A percentile compares a stretch with the other conserved stretches of the same genome.
Conservation (phyloP, 2,113 vertebrate genomes). For the Bettongia penicillata region DNA sequence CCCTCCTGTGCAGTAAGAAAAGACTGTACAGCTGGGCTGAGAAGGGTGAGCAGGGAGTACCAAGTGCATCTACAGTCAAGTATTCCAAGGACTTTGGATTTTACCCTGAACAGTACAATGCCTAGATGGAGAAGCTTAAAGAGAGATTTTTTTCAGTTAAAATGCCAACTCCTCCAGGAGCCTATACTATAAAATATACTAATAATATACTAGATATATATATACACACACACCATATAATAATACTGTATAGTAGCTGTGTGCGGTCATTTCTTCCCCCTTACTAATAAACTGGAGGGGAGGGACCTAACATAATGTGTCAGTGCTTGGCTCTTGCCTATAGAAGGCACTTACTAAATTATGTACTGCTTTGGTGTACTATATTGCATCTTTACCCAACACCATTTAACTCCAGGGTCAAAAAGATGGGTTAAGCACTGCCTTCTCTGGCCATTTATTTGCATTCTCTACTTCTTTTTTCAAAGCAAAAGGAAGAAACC, state of each 20-base stretch:
- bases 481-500: slow-evolving; percentile 1
- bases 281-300: background rate
- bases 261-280: background rate
- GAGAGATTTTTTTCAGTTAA: slow-evolving; percentile 2
- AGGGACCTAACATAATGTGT: background rate
- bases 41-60: background rate
- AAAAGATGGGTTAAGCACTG: background rate
- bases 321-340: background rate
- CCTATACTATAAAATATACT: background rate
- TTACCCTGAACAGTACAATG: background rate
- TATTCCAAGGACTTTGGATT: background rate
- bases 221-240: no score
- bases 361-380: background rate
- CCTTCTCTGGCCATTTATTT: background rate
- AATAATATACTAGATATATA: no score
- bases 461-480: slow-evolving; percentile 1
- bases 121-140: background rate
- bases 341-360: background rate
- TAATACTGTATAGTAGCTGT: background rate
- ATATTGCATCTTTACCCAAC: slow-evolving; percentile 4
- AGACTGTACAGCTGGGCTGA: background rate
- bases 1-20: background rate
- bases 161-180: background rate
- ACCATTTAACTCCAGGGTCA: background rate
- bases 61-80: background rate